Conservation (phyloP, 2,888 invertebrate species). For the Bembecia ichneumoniformis region DNA sequence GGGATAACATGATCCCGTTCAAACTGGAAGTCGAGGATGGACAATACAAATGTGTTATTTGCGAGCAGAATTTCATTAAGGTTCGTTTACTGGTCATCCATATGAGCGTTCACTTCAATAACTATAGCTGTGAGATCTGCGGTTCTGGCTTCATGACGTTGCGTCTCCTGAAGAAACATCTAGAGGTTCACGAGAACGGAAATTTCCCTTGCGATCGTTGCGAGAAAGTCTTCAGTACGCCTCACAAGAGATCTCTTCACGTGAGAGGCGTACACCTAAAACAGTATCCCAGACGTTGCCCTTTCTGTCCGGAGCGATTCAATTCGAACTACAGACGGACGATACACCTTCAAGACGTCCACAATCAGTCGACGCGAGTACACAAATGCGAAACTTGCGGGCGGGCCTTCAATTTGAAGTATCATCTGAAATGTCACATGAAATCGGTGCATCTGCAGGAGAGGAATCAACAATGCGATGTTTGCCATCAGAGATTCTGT, state of each 20-base stretch:
- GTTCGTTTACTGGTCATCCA: conserved; percentile 56
- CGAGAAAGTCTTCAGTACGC: conserved; percentile 52
- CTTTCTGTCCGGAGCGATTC: conserved; percentile 59
- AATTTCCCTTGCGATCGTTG: conserved; percentile 56
- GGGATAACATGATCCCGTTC: conserved; percentile 61
- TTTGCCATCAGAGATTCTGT: conserved; percentile 67
- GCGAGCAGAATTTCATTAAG: conserved; percentile 52
- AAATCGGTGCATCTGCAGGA: conserved; percentile 60
- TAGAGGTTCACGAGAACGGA: conserved; percentile 59
- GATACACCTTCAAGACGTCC: conserved; percentile 61
- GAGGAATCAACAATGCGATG: conserved; percentile 65
- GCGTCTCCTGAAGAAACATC: conserved; percentile 53
- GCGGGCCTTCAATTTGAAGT: conserved; percentile 54
- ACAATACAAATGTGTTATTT: conserved; percentile 50
- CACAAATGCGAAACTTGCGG: conserved; percentile 62
- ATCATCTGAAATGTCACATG: conserved; percentile 57
- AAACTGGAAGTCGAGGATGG: conserved; percentile 38
- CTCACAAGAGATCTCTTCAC: conserved; percentile 51
- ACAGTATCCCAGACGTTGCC: conserved; percentile 51
- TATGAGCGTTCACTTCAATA: conserved; percentile 64
- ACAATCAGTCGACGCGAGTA: conserved; percentile 56
- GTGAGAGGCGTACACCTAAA: conserved; percentile 57
- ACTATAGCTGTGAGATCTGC: conserved; percentile 62
- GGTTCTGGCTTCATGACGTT: conserved; percentile 62
- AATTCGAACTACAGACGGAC: conserved; percentile 61